Evolutionary conservation across 2,797 vertebrate species (phyloP).

Genomic region (Gouania willdenowi): DNA sequence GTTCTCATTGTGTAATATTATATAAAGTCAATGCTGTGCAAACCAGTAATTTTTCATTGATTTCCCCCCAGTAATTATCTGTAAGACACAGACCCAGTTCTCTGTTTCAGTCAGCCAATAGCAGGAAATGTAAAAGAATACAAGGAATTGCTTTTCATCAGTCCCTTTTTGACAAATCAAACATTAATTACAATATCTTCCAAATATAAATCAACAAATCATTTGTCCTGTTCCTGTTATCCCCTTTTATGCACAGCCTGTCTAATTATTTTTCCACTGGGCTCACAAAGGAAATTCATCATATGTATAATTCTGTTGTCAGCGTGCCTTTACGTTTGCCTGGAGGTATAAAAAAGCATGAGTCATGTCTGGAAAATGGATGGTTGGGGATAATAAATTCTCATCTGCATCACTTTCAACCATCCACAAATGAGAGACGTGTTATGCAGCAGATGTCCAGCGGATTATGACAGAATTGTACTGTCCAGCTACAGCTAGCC

Average conservation of each 20-base stretch:
- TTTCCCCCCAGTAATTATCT: constrained; percentile 43
- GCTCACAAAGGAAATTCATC: constrained; percentile 41
- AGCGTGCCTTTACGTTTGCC: constrained; percentile 26
- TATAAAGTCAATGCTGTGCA: constrained; percentile 28
- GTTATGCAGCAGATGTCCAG: background rate
- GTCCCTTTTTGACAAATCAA: constrained; percentile 60
- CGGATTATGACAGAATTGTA: no score
- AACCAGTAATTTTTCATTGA: constrained; percentile 39
- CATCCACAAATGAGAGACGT: constrained; percentile 16
- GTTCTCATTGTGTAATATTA: constrained; percentile 36
- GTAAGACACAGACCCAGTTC: constrained; percentile 25
- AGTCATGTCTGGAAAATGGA: constrained; percentile 53
- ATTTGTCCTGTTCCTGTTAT: constrained; percentile 43
- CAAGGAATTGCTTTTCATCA: constrained; percentile 45
- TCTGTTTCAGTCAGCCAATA: constrained; percentile 31
- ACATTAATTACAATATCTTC: constrained; percentile 67
- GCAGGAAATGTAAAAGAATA: constrained; percentile 31
- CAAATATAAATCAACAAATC: constrained; percentile 55
- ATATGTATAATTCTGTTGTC: constrained; percentile 51
- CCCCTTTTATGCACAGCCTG: constrained; percentile 11
- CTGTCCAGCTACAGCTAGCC: no score
- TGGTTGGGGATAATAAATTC: constrained; percentile 54
- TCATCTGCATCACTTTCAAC: constrained; percentile 54
- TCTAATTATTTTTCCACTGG: constrained; percentile 19
- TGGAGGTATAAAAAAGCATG: constrained; percentile 44